phyloP scores from a whole-genome alignment of 2,888 invertebrate species.

The Drosophila fulvimacula region DNA sequence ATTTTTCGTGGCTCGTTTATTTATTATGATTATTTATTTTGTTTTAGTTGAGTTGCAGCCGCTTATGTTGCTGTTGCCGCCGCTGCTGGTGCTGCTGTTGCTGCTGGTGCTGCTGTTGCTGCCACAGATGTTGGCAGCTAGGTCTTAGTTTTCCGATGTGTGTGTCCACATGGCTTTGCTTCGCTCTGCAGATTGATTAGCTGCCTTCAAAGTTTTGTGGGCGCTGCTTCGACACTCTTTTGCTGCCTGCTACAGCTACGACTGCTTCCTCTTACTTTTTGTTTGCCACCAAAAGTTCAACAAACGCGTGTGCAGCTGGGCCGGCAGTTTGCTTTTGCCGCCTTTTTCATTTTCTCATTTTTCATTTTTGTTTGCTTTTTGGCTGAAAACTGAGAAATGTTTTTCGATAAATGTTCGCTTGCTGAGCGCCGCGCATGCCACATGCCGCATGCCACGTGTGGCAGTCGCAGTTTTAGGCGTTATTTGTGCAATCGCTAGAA shows the following conservation, averaged over 20 bases:
- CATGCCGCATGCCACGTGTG: slow-evolving; percentile 24
- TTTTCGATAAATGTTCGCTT: slow-evolving; percentile 7
- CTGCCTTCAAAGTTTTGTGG: slow-evolving; percentile 59
- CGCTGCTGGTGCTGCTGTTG: neutral
- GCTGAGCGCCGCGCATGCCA: neutral
- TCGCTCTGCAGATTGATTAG: slow-evolving; percentile 68
- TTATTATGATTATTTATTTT: slow-evolving; percentile 81
- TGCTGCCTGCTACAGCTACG: slow-evolving; percentile 1
- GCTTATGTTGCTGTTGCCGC: slow-evolving; percentile 23
- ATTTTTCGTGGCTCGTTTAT: slow-evolving; percentile 78
- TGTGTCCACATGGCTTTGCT: slow-evolving; percentile 44
- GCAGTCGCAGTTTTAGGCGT: slow-evolving; percentile 19
- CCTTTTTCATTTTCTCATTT: neutral
- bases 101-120: slow-evolving; percentile 2
- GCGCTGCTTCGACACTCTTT: slow-evolving; percentile 39
- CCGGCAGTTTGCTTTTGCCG: slow-evolving; percentile 36
- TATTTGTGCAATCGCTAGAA: slow-evolving; percentile 47
- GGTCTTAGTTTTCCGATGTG: slow-evolving; percentile 15
- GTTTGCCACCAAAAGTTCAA: slow-evolving; percentile 59
- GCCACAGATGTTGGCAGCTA: slow-evolving; percentile 73
- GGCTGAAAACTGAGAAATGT: slow-evolving; percentile 14
- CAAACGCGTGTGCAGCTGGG: slow-evolving; percentile 52
- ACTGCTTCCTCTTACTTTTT: slow-evolving; percentile 15
- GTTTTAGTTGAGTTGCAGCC: slow-evolving; percentile 66
- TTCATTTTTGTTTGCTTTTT: slow-evolving; percentile 34